Evolutionary conservation across 2,797 vertebrate genomes (phyloP), one percentile per base, ranked within the genome.

Genomic region (Galago senegalensis): DNA sequence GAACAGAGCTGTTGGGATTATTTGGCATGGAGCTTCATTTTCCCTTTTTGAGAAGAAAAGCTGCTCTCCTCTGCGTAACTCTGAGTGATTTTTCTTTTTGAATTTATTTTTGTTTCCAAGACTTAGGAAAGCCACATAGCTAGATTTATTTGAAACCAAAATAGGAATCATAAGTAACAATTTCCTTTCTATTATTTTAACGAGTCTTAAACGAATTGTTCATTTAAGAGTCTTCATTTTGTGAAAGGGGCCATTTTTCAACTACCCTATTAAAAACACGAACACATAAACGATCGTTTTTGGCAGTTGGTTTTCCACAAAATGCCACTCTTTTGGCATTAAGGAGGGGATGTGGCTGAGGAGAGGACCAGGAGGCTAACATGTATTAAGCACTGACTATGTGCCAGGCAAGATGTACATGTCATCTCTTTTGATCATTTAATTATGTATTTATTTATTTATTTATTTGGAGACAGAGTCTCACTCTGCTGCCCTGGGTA

Each of bases 71-170:
- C 83, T 85, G 75, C 1, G 17, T 69, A n/a, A 73, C 69, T 75
- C 53, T 31, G 73, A 80, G 43, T 85, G 63, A 29, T 94, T 97
- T 96, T 96, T 72, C 83, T 76, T 87, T 97, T 88, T 95, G 93
- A 95, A 73, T 87, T 65, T 94, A 95, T 96, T 97, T 96, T 87
- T 83, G 60, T 95, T 91, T 93, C 75, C 92, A 76, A 92, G 95
- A 93, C 87, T 77, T 69, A 95, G 90, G 81, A 96, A 96, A 97
- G 85, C 87, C 53, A 27, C 46, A 31, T 14, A 75, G 91, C 49
- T n/a, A 73, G 82, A 92, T 95, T 85, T 90, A 65, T 83, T 95
- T 92, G 94, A 95, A 96, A 75, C n/a, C 12, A 53, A 58, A 83
- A 94, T 43, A 94, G 88, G 89, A 95, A 87, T 84, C 67, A 2